These are phyloP conservation scores for Epinephelus moara DNA, from an alignment of 2,113 vertebrate species.

Conservation along the genomic window DNA sequence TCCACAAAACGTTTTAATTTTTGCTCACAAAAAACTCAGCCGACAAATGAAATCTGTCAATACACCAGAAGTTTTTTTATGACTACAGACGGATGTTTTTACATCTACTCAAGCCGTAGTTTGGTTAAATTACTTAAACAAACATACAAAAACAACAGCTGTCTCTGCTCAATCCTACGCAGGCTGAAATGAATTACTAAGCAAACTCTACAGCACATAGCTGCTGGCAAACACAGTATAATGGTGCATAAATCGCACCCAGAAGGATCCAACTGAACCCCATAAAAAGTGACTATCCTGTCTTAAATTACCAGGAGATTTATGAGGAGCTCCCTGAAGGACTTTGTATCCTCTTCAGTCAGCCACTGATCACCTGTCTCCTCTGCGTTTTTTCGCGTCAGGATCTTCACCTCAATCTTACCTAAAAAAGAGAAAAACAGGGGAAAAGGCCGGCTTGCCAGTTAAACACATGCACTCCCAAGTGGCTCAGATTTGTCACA, in stretches of 20 bases:
- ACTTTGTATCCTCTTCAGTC: constrained; percentile 93
- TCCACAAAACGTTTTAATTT: too few species aligned
- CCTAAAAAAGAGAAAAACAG: constrained; percentile 74
- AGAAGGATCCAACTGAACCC: neutral
- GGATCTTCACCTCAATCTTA: constrained; percentile 96
- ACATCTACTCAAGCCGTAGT: neutral
- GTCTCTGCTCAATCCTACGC: neutral
- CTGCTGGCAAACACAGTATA: neutral
- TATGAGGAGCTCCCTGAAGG: constrained; percentile 94
- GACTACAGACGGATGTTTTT: neutral
- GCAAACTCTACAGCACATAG: neutral
- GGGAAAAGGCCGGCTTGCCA: neutral
- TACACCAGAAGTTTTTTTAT: neutral
- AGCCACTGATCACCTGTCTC: constrained; percentile 93
- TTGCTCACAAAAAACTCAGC: too few species aligned
- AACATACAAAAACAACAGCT: neutral
- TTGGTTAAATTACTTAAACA: neutral
- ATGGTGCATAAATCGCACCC: neutral
- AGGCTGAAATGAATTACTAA: neutral
- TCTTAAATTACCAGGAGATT: constrained; percentile 89
- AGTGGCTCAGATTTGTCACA: neutral
- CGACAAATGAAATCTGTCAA: too few species aligned
- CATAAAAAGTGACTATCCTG: neutral
- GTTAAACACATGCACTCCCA: neutral
- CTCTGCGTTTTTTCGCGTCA: constrained; percentile 86